phyloP scores from a whole-genome alignment of 2,888 invertebrate species.

The Mesoligia furuncula region DNA sequence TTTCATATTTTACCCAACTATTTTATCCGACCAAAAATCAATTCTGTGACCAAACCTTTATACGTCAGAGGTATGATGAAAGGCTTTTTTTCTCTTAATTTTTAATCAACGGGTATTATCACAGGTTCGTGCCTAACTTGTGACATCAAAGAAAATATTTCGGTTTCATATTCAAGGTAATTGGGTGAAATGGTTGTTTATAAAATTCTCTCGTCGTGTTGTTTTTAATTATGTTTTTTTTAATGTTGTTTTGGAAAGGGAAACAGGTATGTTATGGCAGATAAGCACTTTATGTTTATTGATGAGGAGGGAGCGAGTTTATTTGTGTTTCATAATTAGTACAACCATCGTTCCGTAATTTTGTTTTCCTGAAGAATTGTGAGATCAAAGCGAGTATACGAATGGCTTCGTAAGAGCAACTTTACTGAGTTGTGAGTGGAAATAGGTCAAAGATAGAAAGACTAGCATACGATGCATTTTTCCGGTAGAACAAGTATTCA shows the following conservation, averaged over 20 bases:
- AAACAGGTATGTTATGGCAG: conserved; percentile 31
- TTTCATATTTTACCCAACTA: conserved; percentile 19
- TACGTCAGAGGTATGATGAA: conserved; percentile 38
- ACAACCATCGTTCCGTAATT: conserved; percentile 12
- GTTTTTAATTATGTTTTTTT: conserved; percentile 60
- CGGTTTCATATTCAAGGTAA: conserved; percentile 57
- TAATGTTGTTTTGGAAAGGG: conserved; percentile 30
- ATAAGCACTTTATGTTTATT: conserved; percentile 51
- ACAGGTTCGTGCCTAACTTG: conserved; percentile 35
- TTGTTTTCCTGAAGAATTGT: conserved; percentile 23
- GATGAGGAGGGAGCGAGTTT: conserved; percentile 32
- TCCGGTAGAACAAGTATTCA: conserved; percentile 20
- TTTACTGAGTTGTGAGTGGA: conserved; percentile 24
- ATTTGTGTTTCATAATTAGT: conserved; percentile 50
- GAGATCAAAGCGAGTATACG: conserved; percentile 43
- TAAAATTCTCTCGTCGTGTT: conserved; percentile 51
- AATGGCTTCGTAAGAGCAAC: conserved; percentile 21
- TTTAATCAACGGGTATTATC: conserved; percentile 60
- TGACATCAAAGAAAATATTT: conserved; percentile 66
- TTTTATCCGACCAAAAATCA: conserved; percentile 30
- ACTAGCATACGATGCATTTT: conserved; percentile 40
- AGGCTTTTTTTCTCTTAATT: conserved; percentile 45
- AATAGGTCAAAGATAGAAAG: conserved; percentile 49
- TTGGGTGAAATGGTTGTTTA: conserved; percentile 51
- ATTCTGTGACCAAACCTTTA: conserved; percentile 37